Evolutionary conservation across 2,888 invertebrate genomes (phyloP).

Genomic region (Hypomecis punctinalis): DNA sequence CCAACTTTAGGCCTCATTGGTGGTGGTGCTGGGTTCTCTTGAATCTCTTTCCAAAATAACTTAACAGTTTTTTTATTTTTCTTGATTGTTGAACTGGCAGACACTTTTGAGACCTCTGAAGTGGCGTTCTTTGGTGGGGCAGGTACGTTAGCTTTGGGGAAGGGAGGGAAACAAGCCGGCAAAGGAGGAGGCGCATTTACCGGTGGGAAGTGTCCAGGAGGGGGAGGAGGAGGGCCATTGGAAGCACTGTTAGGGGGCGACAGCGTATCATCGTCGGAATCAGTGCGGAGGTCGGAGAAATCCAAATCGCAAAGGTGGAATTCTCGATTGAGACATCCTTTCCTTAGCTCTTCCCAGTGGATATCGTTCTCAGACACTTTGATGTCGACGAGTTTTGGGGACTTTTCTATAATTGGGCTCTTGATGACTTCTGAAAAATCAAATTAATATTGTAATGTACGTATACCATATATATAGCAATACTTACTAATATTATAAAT

Average conservation of each 20-base stretch:
- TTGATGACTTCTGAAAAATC: slow-evolving; percentile 86
- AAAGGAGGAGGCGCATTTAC: slow-evolving; percentile 79
- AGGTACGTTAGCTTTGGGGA: slow-evolving; percentile 72
- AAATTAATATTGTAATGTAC: slow-evolving; percentile 1
- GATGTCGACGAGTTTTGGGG: slow-evolving; percentile 87
- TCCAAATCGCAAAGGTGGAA: slow-evolving; percentile 97
- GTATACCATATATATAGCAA: not conserved
- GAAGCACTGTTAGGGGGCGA: slow-evolving; percentile 87
- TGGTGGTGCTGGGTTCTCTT: slow-evolving; percentile 88
- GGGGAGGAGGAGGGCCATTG: slow-evolving; percentile 92
- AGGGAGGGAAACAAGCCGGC: slow-evolving; percentile 76
- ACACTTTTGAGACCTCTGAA: slow-evolving; percentile 70
- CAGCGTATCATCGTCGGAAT: slow-evolving; percentile 93
- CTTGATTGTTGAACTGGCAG: slow-evolving; percentile 84
- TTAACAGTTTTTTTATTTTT: slow-evolving; percentile 98
- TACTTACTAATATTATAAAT: too few species aligned
- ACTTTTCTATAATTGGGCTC: slow-evolving; percentile 88
- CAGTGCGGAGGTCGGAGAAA: slow-evolving; percentile 95
- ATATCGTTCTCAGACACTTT: slow-evolving; percentile 97
- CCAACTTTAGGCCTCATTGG: slow-evolving; percentile 84
- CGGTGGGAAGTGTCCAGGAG: slow-evolving; percentile 87
- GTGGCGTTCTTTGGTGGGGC: slow-evolving; percentile 69
- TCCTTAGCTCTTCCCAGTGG: slow-evolving; percentile 96
- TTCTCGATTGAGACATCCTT: slow-evolving; percentile 89
- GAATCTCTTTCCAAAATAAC: slow-evolving; percentile 98